Evolutionary conservation across 1,140 invertebrate genomes (phyloP).

Genomic region (Brachionus koreanus): DNA sequence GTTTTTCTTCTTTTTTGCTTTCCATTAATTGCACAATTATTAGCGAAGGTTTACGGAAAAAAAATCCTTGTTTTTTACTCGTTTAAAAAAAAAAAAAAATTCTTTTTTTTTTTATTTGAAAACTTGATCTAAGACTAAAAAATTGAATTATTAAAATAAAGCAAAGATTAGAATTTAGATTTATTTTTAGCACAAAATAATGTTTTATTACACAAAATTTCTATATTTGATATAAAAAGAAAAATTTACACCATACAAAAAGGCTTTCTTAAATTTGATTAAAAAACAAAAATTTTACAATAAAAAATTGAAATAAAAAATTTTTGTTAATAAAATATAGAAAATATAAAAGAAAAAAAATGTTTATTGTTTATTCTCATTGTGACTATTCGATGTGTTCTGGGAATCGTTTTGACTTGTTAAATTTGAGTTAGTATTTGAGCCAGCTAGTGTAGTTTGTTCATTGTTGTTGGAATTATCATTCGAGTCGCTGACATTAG

Average conservation of each 20-base stretch:
- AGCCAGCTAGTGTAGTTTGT: not conserved
- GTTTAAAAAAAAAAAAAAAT: no score
- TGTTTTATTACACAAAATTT: not conserved
- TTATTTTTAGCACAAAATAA: not conserved
- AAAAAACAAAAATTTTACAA: not conserved
- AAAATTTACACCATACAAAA: not conserved
- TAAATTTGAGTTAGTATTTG: not conserved
- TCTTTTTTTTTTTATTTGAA: no score
- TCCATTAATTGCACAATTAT: no score
- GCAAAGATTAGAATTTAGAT: no score
- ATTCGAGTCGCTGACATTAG: not conserved
- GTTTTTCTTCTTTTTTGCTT: no score
- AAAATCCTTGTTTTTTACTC: no score
- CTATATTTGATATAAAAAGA: not conserved
- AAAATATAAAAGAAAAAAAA: not conserved
- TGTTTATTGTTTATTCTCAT: not conserved
- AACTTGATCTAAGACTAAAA: no score
- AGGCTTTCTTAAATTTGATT: not conserved
- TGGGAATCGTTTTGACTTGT: not conserved
- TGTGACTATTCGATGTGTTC: not conserved
- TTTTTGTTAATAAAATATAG: not conserved
- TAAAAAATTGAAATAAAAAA: not conserved
- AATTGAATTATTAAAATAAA: no score
- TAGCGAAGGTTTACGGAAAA: no score
- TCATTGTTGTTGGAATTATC: not conserved